Conservation (phyloP, 1,140 invertebrate species). For the Apolygus lucorum region DNA sequence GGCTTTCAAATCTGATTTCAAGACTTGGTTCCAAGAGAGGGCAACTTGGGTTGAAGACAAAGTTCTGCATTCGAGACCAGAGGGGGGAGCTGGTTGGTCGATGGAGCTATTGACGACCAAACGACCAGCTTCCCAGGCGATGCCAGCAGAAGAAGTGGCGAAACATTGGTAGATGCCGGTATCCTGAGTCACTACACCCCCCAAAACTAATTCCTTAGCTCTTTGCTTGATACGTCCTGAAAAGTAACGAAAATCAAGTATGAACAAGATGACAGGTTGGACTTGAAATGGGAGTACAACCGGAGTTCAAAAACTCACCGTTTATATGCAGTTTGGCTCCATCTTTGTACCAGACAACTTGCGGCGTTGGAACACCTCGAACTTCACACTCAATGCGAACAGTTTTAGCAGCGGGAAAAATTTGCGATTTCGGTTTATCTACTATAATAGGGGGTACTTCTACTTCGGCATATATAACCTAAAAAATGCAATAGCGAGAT, state of each 20-base stretch:
- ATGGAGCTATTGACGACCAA: constrained; percentile 46
- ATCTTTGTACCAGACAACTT: constrained; percentile 61
- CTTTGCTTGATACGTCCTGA: constrained; percentile 47
- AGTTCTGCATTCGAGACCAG: constrained; percentile 46
- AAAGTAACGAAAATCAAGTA: constrained; percentile 5
- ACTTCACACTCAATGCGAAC: constrained; percentile 60
- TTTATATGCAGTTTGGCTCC: constrained; percentile 48
- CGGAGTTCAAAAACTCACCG: constrained; percentile 39
- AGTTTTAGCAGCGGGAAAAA: constrained; percentile 55
- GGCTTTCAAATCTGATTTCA: constrained; percentile 45
- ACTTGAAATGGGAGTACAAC: not conserved
- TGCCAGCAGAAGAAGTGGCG: constrained; percentile 55
- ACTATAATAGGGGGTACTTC: constrained; percentile 49
- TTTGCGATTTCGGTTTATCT: constrained; percentile 46
- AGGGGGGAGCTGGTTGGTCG: constrained; percentile 49
- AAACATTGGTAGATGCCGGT: constrained; percentile 70
- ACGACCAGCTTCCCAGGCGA: constrained; percentile 50
- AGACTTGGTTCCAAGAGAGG: constrained; percentile 43
- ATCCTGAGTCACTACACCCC: constrained; percentile 55
- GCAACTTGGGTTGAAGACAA: constrained; percentile 47
- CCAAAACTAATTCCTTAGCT: constrained; percentile 49
- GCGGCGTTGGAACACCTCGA: constrained; percentile 52
- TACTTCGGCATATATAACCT: constrained; percentile 42
- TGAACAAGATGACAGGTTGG: not conserved
- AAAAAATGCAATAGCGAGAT: too few species aligned